These are phyloP conservation scores for Anthrax anthrax DNA, from an alignment of 2,888 invertebrate species.

Conservation along the genomic window DNA sequence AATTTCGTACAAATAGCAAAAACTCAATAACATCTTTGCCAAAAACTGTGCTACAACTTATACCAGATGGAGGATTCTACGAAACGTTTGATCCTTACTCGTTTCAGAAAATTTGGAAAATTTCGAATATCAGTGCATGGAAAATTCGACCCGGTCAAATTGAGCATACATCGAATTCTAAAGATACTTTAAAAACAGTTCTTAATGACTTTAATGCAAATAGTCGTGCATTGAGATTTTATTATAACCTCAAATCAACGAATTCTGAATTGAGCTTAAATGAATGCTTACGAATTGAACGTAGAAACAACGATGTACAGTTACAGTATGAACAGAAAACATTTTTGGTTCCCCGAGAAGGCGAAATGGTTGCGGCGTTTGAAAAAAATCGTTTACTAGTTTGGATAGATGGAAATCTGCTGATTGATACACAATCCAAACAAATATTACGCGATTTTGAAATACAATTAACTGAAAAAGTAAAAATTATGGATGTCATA, in stretches of 20 bases:
- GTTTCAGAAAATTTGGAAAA: conserved; percentile 2
- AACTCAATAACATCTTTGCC: too few species aligned
- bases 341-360: conserved; percentile 2
- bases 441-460: too few species aligned
- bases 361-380: conserved; percentile 3
- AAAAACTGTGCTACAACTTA: too few species aligned
- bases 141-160: conserved; percentile 3
- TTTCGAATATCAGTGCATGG: conserved; percentile 7
- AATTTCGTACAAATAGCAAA: conserved; percentile 3
- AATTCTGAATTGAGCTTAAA: too few species aligned
- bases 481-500: conserved; percentile 2
- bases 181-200: too few species aligned
- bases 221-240: too few species aligned
- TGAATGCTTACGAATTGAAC: too few species aligned
- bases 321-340: too few species aligned
- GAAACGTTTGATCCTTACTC: conserved; percentile 9
- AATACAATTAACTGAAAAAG: not conserved
- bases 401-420: conserved; percentile 7
- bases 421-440: too few species aligned
- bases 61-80: conserved; percentile 7
- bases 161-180: conserved; percentile 4
- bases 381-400: conserved; percentile 3
- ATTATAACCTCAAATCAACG: too few species aligned
- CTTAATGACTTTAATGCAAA: too few species aligned
- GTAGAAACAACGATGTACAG: too few species aligned